Conservation (phyloP, 2,888 invertebrate species). For the Drosophila nr. perissopoda region DNA sequence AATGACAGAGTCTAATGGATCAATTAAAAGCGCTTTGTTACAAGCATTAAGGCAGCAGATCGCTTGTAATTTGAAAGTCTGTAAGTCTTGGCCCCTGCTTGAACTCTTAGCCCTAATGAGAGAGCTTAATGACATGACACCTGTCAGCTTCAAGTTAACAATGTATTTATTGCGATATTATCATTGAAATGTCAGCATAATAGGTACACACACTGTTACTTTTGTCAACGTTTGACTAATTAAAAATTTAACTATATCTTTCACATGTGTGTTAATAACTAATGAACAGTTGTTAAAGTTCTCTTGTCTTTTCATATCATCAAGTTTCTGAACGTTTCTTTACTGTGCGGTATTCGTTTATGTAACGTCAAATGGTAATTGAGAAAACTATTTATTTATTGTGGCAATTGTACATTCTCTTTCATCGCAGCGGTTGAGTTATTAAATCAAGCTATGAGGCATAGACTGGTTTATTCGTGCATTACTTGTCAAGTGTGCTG, state of each 20-base stretch:
- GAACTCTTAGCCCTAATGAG: conserved; percentile 22
- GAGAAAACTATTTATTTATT: conserved; percentile 57
- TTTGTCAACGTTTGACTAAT: conserved; percentile 15
- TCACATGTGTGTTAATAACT: conserved; percentile 10
- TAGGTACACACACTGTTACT: not conserved
- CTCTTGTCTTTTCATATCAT: conserved; percentile 22
- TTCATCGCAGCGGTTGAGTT: conserved; percentile 33
- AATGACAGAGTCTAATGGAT: conserved; percentile 56
- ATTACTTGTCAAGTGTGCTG: not conserved
- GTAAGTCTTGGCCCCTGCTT: conserved; percentile 5
- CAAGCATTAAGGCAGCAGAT: conserved; percentile 10
- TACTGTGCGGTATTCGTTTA: conserved; percentile 17
- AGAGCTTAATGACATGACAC: conserved; percentile 21
- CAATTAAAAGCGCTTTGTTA: conserved; percentile 42
- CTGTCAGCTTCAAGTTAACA: conserved; percentile 9
- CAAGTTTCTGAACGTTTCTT: conserved; percentile 3
- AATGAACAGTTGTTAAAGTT: conserved; percentile 48
- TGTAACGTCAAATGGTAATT: conserved; percentile 40
- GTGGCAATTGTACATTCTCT: conserved; percentile 61
- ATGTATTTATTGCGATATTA: conserved; percentile 8
- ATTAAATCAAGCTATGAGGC: conserved; percentile 20
- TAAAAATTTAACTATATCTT: conserved; percentile 31
- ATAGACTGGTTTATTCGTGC: conserved; percentile 16
- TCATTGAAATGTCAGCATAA: conserved; percentile 36
- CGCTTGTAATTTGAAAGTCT: conserved; percentile 21